Evolutionary conservation across 2,797 vertebrate genomes (phyloP), one percentile per base, ranked within the genome.

Genomic region (Gallinago solitaria): DNA sequence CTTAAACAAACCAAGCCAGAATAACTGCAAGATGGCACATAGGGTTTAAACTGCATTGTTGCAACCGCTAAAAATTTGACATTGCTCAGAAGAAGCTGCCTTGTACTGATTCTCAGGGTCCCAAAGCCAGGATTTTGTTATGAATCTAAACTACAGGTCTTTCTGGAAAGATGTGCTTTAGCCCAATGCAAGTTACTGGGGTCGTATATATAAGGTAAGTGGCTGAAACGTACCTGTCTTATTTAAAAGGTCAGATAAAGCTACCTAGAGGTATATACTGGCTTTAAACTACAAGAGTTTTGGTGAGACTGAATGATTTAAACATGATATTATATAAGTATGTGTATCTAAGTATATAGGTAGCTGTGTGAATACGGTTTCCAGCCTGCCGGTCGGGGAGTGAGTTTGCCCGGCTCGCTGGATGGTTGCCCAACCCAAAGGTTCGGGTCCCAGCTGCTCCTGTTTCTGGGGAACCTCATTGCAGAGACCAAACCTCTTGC

Each of bases 281-380:
- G 9, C 57, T 39, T 76, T 78, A 74, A 77, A 35, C 12, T 4
- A 12, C 13, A 14, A 3, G 4, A 41, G 24, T 64, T 69, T 28
- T 41, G 25, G 14, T 24, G 25, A 56, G 15, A 37, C 47, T 27
- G 16, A 32, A 9, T 37, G 14, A n/a, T 78, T 87, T 32, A n/a
- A 78, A 16, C 0, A 0, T 19, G 33, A 51, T 28, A 33, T 30
- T 30, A 3, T 35, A 0, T 39, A 20, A 50, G 68, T 33, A 61
- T 16, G 21, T 24, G n/a, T 33, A 33, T 33, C 13, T n/a, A 21
- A 56, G 30, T 25, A 3, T 33, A 0, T 39, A 17, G 45, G 63
- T 35, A 57, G 27, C 30, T n/a, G 25, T 1, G 5, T 70, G n/a
- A 33, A 10, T 20, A 5, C 45, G 2, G 9, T 30, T 65, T 27